Evolutionary conservation across 2,113 vertebrate species (phyloP).

Genomic region (Upupa epops): DNA sequence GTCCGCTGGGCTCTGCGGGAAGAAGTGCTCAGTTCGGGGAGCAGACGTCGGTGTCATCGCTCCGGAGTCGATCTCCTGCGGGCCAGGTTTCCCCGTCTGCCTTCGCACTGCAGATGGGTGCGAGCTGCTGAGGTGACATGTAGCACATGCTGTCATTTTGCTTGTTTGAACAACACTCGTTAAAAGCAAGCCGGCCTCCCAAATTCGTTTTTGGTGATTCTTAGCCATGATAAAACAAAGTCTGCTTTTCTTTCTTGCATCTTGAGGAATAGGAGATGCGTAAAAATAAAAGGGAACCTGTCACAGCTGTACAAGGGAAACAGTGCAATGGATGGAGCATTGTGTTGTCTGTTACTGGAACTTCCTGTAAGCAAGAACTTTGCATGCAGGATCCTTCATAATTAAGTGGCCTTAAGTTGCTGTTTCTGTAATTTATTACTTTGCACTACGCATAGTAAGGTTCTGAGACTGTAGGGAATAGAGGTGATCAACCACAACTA

Average conservation of each 20-base stretch:
- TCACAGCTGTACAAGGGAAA: not conserved
- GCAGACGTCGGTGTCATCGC: not conserved
- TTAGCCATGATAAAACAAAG: not conserved
- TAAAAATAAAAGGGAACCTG: not conserved
- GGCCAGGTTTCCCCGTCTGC: not conserved
- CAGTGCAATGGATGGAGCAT: not conserved
- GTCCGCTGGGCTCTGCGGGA: rapidly evolving
- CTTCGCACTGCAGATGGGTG: not conserved
- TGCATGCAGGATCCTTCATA: not conserved
- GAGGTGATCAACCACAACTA: not conserved
- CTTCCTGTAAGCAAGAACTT: not conserved
- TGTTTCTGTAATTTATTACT: not conserved
- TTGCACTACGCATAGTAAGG: rapidly evolving
- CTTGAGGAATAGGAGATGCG: not conserved
- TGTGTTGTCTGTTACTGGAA: not conserved
- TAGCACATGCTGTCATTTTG: not conserved
- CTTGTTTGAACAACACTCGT: not conserved
- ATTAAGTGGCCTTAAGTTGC: not conserved
- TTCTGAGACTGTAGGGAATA: not conserved
- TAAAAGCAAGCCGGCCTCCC: not conserved
- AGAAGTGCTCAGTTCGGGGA: rapidly evolving
- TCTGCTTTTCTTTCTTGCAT: not conserved
- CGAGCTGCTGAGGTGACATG: not conserved
- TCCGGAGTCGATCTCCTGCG: not conserved
- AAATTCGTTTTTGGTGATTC: not conserved